Conservation (phyloP, 1,140 invertebrate species). For the Bombus fervidus region DNA sequence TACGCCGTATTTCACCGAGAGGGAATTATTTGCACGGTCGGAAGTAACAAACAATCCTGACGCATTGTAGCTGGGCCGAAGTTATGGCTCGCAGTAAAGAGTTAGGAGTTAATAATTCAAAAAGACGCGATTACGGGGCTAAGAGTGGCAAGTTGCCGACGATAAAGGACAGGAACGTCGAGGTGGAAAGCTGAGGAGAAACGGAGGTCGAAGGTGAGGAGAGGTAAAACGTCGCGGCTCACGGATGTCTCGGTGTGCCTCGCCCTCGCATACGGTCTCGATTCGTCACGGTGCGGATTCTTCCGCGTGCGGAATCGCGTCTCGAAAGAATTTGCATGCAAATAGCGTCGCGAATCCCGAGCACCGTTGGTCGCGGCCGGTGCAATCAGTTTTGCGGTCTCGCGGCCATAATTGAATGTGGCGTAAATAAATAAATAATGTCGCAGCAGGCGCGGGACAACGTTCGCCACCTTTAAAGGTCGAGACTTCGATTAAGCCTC, state of each 20-base stretch:
- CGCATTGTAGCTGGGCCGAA: background rate
- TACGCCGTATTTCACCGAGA: slow-evolving; percentile 25
- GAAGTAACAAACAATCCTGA: slow-evolving; percentile 34
- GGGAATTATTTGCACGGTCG: slow-evolving; percentile 47
- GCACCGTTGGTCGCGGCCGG: slow-evolving; percentile 36
- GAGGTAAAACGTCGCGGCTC: slow-evolving; percentile 5
- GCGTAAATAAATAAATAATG: slow-evolving; percentile 81
- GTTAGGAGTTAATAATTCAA: slow-evolving; percentile 66
- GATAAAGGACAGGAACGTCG: slow-evolving; percentile 49
- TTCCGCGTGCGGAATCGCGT: slow-evolving; percentile 59
- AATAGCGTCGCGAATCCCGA: slow-evolving; percentile 76
- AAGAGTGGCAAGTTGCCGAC: slow-evolving; percentile 51
- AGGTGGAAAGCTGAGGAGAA: slow-evolving; percentile 35
- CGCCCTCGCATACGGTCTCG: slow-evolving; percentile 43
- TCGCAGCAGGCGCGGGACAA: slow-evolving; percentile 65
- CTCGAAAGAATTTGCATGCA: slow-evolving; percentile 76
- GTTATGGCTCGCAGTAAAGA: slow-evolving; percentile 56
- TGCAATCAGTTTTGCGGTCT: slow-evolving; percentile 79
- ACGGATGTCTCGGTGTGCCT: slow-evolving; percentile 1
- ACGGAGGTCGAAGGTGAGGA: slow-evolving; percentile 61
- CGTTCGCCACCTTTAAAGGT: slow-evolving; percentile 72
- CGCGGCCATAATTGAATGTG: slow-evolving; percentile 78
- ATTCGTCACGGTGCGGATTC: slow-evolving; percentile 66
- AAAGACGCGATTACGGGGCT: slow-evolving; percentile 49
- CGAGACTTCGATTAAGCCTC: slow-evolving; percentile 75